A percentile compares a stretch with the other conserved stretches of the same genome.
These are phyloP conservation scores for Delichon dasypus DNA, from an alignment of 2,797 vertebrate species.

Conservation along the genomic window DNA sequence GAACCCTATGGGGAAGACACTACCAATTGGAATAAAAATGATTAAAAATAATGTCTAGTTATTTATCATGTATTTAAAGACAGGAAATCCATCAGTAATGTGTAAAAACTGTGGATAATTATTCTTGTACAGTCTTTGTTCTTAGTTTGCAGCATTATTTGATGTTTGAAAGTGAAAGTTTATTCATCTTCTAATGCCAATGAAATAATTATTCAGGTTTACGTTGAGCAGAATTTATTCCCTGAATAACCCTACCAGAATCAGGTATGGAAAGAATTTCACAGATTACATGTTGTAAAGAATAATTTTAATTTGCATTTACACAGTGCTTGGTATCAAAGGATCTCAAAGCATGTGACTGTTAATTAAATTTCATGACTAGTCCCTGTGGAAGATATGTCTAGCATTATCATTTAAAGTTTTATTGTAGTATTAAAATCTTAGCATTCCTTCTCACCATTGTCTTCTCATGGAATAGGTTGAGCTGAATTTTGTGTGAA, in stretches of 20 bases:
- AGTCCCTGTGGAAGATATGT: background rate
- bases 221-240: background rate
- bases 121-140: background rate
- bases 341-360: conserved; percentile 10
- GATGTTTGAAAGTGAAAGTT: background rate
- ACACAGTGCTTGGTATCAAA: background rate
- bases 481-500: background rate
- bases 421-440: background rate
- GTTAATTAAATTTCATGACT: conserved; percentile 39
- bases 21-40: background rate
- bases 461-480: background rate
- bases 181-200: background rate
- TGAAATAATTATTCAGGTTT: background rate
- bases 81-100: background rate
- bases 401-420: background rate
- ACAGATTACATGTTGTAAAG: background rate
- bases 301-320: conserved; percentile 23
- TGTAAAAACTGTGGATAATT: background rate
- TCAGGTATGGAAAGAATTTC: background rate
- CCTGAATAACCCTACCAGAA: background rate
- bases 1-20: background rate
- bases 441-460: background rate
- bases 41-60: background rate
- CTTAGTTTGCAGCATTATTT: background rate
- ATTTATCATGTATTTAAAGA: background rate